phyloP scores from a whole-genome alignment of 2,797 vertebrate species.

The Mycteria americana region DNA sequence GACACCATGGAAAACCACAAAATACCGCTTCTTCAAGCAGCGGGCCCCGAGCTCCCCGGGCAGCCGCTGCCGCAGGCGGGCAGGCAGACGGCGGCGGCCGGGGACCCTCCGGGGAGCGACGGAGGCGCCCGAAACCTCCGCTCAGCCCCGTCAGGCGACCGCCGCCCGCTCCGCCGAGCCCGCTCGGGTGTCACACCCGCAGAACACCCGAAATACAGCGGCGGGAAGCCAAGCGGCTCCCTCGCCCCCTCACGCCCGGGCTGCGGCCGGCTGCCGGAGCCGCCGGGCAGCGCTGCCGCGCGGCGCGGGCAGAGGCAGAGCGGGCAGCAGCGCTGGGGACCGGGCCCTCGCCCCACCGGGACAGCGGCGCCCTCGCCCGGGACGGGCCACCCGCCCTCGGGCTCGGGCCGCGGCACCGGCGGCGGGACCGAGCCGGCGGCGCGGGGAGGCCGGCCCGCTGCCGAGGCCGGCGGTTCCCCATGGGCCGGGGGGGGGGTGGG shows the following conservation, averaged over 20 bases:
- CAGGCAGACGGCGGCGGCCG: too few relatives aligned
- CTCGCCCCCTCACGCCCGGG: too few relatives aligned
- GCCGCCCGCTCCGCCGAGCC: neutral
- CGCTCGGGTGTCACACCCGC: neutral
- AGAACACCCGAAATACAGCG: too few relatives aligned
- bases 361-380: neutral
- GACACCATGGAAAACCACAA: neutral
- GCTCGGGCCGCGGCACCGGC: neutral
- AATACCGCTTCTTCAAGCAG: accelerated
- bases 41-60: neutral
- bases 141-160: neutral
- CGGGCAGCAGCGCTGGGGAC: too few relatives aligned
- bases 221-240: too few relatives aligned
- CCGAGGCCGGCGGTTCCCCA: neutral
- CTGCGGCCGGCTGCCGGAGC: too few relatives aligned
- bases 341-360: neutral
- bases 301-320: too few relatives aligned
- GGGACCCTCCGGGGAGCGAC: neutral
- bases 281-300: too few relatives aligned
- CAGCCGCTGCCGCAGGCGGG: neutral
- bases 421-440: neutral
- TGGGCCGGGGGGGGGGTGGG: neutral
- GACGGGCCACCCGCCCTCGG: neutral
- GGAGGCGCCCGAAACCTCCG: too few relatives aligned
- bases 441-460: too few relatives aligned